A percentile compares a stretch with the other conserved stretches of the same genome.
Conservation (phyloP, 2,888 invertebrate species). For the Lasioglossum calceatum region DNA sequence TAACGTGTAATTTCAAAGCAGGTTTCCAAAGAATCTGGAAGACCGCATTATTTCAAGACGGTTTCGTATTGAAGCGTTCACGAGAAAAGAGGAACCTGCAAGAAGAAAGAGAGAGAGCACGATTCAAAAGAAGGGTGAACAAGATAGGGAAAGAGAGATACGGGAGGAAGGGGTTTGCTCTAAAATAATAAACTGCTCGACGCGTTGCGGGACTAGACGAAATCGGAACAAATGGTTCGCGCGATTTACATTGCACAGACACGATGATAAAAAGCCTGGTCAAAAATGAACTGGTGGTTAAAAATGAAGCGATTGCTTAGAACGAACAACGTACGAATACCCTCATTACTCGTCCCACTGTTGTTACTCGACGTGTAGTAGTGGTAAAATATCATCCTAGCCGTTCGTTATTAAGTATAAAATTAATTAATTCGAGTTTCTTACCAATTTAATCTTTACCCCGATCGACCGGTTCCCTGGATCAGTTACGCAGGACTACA, state of each 20-base stretch:
- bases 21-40: constrained; percentile 55
- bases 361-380: not conserved
- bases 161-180: constrained; percentile 74
- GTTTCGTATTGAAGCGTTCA: constrained; percentile 35
- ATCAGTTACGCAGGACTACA: not conserved
- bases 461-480: not conserved
- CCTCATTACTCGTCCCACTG: not conserved
- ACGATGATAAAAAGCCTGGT: constrained; percentile 34
- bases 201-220: constrained; percentile 68
- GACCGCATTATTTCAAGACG: constrained; percentile 70
- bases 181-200: constrained; percentile 79
- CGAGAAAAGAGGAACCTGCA: constrained; percentile 34
- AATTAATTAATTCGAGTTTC: not conserved
- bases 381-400: not conserved
- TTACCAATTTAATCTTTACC: not conserved
- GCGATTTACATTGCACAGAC: constrained; percentile 68
- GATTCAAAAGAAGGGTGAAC: constrained; percentile 41
- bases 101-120: constrained; percentile 34
- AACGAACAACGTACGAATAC: not conserved
- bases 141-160: constrained; percentile 53
- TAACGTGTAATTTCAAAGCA: constrained; percentile 53
- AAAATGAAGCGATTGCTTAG: constrained; percentile 2
- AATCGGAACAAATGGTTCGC: constrained; percentile 57
- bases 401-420: too few species aligned
- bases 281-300: constrained; percentile 15